Evolutionary conservation across 1,140 invertebrate genomes (phyloP).

Genomic region (Neodiprion pinetum): DNA sequence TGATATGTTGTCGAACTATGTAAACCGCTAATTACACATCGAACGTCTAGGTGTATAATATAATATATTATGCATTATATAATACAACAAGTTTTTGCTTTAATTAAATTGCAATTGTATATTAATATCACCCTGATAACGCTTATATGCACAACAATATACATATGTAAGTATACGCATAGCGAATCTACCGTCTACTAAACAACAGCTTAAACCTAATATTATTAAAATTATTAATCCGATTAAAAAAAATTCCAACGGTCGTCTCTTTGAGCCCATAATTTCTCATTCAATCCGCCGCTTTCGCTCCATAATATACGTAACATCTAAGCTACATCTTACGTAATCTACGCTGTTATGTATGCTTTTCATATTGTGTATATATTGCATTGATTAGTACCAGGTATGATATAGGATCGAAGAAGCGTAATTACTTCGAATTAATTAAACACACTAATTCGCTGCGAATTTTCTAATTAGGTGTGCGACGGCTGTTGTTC

Average conservation of each 20-base stretch:
- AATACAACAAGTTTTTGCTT: too few relatives aligned
- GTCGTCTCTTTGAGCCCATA: background rate
- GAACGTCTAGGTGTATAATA: too few relatives aligned
- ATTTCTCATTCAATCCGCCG: background rate
- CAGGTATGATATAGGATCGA: background rate
- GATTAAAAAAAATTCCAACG: constrained; percentile 3
- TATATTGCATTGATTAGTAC: background rate
- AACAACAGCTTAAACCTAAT: constrained; percentile 14
- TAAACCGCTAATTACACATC: too few relatives aligned
- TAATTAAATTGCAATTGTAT: too few relatives aligned
- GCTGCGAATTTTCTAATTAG: too few relatives aligned
- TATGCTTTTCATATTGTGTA: constrained; percentile 1
- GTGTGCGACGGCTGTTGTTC: too few relatives aligned
- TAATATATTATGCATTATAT: too few relatives aligned
- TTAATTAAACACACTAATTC: too few relatives aligned
- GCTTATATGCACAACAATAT: background rate
- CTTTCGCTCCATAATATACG: constrained; percentile 12
- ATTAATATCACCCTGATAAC: background rate
- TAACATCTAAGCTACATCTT: constrained; percentile 1
- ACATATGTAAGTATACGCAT: background rate
- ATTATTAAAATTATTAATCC: constrained; percentile 10
- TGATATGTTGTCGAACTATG: too few relatives aligned
- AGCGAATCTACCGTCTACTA: constrained; percentile 8
- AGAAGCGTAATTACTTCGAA: too few relatives aligned
- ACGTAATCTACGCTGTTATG: background rate